These are phyloP conservation scores for Amblyjoppa fuscipennis DNA, from an alignment of 2,888 invertebrate species.

Conservation along the genomic window DNA sequence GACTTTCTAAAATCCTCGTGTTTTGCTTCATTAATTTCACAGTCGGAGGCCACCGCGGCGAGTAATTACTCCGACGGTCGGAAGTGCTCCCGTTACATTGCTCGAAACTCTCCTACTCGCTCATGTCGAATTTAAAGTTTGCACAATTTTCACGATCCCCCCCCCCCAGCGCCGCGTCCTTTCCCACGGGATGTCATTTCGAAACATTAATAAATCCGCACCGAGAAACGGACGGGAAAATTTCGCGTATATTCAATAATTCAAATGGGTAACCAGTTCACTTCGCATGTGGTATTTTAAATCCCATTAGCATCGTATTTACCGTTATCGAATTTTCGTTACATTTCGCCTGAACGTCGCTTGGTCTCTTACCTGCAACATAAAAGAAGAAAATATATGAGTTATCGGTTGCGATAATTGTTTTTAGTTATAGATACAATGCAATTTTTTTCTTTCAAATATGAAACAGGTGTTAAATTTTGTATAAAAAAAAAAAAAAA, in stretches of 20 bases:
- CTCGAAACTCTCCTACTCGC: conserved; percentile 12
- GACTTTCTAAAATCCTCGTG: conserved; percentile 52
- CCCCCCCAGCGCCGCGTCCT: background rate
- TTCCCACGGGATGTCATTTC: background rate
- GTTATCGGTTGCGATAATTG: background rate
- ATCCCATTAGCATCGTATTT: conserved; percentile 22
- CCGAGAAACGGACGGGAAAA: background rate
- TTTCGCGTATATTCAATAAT: background rate
- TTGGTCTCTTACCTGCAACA: conserved; percentile 55
- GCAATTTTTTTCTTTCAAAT: no score
- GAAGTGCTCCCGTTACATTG: conserved; percentile 34
- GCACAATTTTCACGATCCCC: conserved; percentile 2
- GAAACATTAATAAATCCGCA: conserved; percentile 20
- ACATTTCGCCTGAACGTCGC: conserved; percentile 1
- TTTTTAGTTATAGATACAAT: background rate
- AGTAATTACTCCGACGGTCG: conserved; percentile 42
- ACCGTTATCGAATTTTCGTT: conserved; percentile 3
- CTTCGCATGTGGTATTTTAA: background rate
- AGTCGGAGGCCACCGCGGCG: conserved; percentile 34
- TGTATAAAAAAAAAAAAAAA: no score
- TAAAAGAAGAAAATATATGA: conserved; percentile 17
- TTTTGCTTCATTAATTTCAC: conserved; percentile 56
- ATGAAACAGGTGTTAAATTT: no score
- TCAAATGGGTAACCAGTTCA: background rate
- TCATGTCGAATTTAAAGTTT: conserved; percentile 28